Evolutionary conservation across 2,888 invertebrate species (phyloP), one percentile per base, ranked within the genome.

Genomic region (Muschampia staudingeri): DNA sequence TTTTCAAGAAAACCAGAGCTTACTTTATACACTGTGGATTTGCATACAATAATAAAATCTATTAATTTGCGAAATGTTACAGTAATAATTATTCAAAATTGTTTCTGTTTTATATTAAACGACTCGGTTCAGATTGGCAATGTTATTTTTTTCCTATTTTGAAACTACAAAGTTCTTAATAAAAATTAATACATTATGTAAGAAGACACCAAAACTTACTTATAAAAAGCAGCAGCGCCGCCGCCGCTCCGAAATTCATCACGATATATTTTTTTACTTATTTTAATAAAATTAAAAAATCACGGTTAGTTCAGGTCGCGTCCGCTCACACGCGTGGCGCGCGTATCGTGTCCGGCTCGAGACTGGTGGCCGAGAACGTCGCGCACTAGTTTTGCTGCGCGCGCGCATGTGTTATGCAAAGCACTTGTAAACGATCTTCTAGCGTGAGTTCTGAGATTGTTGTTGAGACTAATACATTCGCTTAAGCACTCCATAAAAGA

Each of bases 201-300:
- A 42, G n/a, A 37, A 37, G 14, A 8, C 69, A 56, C 48, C n/a
- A 16, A 48, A 34, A 91, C 93, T 92, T 86, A 94, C 94, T 93
- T 83, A 92, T 80, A 83, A 91, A 83, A 73, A 92, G 85, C 84
- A 92, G 86, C 86, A 92, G 90, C 88, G 90, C 72, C 83, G 88
- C 88, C 86, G 86, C 88, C 48, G 48, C 16, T 82, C 83, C 87
- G 78, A 85, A 78, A 81, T 86, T 84, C 90, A 90, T 91, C 85
- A 83, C 89, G 88, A 25, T 25, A 69, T 37, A 56, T 67, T 34
- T 69, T 65, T 79, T 48, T 79, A 80, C 80, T 72, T 30, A 48
- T 16, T 34, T 77, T 25, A 48, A 12, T 52, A 69, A 77, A 73
- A n/a, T 37, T 40, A 69, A 34, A 34, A 75, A 78, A 48, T 48